Evolutionary conservation across 2,113 vertebrate genomes (phyloP).

Genomic region (Neolamprologus cancellatus): DNA sequence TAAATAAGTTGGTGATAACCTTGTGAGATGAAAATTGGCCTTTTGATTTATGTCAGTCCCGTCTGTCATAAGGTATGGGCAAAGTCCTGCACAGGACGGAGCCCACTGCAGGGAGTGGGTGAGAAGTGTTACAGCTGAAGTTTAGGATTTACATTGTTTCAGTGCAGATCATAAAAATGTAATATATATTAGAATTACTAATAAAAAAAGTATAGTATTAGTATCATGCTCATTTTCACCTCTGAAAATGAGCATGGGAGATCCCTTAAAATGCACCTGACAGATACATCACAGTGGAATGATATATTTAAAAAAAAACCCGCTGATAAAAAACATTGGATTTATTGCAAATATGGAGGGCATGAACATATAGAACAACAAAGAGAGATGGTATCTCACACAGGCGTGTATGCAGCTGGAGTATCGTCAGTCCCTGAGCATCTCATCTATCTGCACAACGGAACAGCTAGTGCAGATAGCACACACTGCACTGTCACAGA

Average conservation of each 20-base stretch:
- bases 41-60: neutral
- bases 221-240: no score
- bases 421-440: neutral
- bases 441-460: neutral
- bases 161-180: neutral
- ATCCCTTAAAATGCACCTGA: neutral
- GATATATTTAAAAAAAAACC: fast-evolving
- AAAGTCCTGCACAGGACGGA: neutral
- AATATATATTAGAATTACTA: neutral
- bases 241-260: neutral
- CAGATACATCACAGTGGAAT: neutral
- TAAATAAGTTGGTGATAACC: neutral
- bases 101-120: neutral
- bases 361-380: neutral
- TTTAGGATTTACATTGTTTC: neutral
- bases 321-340: neutral
- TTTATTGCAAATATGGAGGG: neutral
- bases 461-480: neutral
- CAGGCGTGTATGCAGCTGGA: neutral
- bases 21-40: neutral
- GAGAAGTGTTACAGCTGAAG: neutral
- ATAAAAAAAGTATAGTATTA: no score
- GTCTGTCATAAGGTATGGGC: neutral
- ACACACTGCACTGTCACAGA: neutral
- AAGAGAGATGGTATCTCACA: neutral